Percentiles rank a stretch among this genome's conserved stretches.
phyloP scores from a whole-genome alignment of 2,888 invertebrate species.

The Eucera pruinosa region DNA sequence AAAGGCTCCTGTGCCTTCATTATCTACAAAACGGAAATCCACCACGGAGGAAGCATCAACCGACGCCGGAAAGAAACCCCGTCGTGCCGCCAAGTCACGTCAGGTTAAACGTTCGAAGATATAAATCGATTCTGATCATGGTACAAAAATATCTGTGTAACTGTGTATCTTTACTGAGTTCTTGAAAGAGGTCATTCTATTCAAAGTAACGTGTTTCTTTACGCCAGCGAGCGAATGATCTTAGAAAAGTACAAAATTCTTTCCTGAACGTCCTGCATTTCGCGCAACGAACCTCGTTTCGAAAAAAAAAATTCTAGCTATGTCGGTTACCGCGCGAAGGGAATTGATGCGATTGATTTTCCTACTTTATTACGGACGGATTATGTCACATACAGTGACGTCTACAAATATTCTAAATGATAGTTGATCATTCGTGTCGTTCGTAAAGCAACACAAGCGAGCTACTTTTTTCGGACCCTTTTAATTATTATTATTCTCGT shows the following conservation, averaged over 20 bases:
- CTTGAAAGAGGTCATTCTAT: constrained; percentile 55
- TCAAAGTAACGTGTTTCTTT: constrained; percentile 54
- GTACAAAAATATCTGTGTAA: constrained; percentile 77
- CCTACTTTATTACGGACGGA: constrained; percentile 62
- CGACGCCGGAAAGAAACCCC: constrained; percentile 76
- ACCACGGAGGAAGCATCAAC: constrained; percentile 71
- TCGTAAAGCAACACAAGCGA: constrained; percentile 58
- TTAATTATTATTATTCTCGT: constrained; percentile 55
- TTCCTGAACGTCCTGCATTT: constrained; percentile 72
- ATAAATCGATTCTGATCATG: constrained; percentile 78
- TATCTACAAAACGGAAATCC: constrained; percentile 80
- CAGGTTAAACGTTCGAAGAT: constrained; percentile 82
- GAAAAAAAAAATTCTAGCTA: constrained; percentile 59
- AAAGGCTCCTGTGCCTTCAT: constrained; percentile 76
- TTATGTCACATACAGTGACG: constrained; percentile 55
- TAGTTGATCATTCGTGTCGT: constrained; percentile 68
- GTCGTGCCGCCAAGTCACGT: constrained; percentile 81
- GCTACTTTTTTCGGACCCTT: constrained; percentile 43
- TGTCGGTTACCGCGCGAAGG: constrained; percentile 55
- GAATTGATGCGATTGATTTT: constrained; percentile 62
- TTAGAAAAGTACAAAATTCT: constrained; percentile 79
- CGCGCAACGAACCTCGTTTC: constrained; percentile 69
- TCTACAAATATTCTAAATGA: constrained; percentile 74
- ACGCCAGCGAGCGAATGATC: constrained; percentile 67
- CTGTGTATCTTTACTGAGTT: constrained; percentile 67